phyloP scores from a whole-genome alignment of 2,888 invertebrate species.

The Acrobasis suavella region DNA sequence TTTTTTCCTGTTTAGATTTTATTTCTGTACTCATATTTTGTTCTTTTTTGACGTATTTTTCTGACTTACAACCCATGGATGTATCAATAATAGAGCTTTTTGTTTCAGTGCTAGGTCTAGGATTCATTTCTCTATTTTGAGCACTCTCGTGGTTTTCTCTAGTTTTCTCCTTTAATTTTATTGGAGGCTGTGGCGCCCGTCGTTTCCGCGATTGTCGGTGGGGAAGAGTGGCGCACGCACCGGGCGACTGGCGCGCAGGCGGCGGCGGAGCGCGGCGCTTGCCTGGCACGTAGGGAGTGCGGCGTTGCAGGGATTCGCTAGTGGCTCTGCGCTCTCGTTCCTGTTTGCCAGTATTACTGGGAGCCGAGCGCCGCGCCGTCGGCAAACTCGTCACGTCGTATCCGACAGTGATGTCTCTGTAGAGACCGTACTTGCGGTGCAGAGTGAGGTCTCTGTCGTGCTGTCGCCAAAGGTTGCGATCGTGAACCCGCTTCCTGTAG shows the following conservation, averaged over 20 bases:
- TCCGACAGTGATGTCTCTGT: slow-evolving; percentile 47
- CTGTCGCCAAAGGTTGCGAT: slow-evolving; percentile 82
- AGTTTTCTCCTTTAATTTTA: slow-evolving; percentile 36
- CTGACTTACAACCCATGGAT: slow-evolving; percentile 45
- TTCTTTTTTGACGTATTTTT: slow-evolving; percentile 58
- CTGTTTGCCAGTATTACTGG: slow-evolving; percentile 40
- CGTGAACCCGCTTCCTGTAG: slow-evolving; percentile 83
- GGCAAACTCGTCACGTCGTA: slow-evolving; percentile 72
- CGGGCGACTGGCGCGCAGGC: slow-evolving; percentile 64
- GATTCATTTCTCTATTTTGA: slow-evolving; percentile 43
- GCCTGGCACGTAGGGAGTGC: slow-evolving; percentile 87
- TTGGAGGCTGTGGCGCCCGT: slow-evolving; percentile 82
- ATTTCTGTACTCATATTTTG: slow-evolving; percentile 44
- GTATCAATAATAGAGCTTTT: slow-evolving; percentile 33
- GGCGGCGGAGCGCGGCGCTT: slow-evolving; percentile 89
- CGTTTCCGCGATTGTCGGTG: slow-evolving; percentile 65
- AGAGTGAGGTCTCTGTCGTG: slow-evolving; percentile 84
- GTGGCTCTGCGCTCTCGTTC: slow-evolving; percentile 79
- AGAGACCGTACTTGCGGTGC: slow-evolving; percentile 84
- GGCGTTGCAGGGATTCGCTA: slow-evolving; percentile 84
- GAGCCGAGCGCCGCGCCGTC: slow-evolving; percentile 42
- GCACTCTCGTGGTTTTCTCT: slow-evolving; percentile 41
- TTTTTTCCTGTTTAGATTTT: slow-evolving; percentile 75
- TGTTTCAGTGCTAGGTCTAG: slow-evolving; percentile 32
- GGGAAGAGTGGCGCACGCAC: slow-evolving; percentile 69